Percentiles rank a stretch among this genome's conserved stretches.
Conservation (phyloP, 2,113 vertebrate genomes). For the Phyllostomus discolor region DNA sequence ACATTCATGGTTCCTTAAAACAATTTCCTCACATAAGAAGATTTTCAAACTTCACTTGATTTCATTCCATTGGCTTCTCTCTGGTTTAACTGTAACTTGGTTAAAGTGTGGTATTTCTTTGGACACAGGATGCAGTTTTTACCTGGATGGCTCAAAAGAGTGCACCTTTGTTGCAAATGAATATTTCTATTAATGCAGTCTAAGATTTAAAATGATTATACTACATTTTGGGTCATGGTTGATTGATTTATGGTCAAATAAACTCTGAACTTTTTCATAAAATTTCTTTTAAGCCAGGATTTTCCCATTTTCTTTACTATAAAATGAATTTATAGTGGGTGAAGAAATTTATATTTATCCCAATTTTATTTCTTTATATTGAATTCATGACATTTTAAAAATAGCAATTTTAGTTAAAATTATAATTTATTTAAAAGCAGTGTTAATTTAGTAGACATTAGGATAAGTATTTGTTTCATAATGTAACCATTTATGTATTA, state of each 20-base stretch:
- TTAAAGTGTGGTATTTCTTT: neutral
- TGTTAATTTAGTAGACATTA: neutral
- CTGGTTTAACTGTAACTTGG: neutral
- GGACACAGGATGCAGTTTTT: neutral
- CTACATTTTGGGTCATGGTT: neutral
- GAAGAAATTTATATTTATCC: neutral
- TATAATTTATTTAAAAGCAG: conserved; percentile 3
- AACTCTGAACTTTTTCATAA: neutral
- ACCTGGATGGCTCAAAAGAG: neutral
- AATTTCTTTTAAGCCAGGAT: neutral
- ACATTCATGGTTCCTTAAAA: neutral
- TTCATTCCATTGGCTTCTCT: neutral
- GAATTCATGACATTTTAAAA: conserved; percentile 13
- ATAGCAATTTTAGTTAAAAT: neutral
- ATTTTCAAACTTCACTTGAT: neutral
- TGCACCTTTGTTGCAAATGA: neutral
- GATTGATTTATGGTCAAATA: neutral
- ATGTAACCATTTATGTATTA: conserved; percentile 1
- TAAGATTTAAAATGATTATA: neutral
- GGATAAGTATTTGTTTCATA: neutral
- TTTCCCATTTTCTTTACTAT: neutral
- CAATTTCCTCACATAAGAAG: neutral
- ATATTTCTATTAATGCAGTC: neutral
- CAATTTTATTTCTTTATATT: neutral
- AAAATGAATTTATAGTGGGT: neutral